Evolutionary conservation across 2,113 vertebrate species (phyloP).

Genomic region (Cacatua alba): DNA sequence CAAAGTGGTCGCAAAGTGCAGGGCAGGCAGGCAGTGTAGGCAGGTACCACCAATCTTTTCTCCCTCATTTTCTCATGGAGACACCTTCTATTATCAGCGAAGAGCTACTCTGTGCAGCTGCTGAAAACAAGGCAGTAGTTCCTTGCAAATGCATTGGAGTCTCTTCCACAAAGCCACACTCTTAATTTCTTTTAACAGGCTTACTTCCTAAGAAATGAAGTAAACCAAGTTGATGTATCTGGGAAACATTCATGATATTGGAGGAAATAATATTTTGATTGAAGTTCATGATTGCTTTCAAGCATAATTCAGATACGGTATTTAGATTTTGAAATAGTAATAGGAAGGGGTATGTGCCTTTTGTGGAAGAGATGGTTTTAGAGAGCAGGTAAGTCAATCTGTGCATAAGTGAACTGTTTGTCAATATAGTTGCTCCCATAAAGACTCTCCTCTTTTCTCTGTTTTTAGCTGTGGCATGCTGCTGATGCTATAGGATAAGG

Average conservation of each 20-base stretch:
- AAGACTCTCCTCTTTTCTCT: constrained; percentile 58
- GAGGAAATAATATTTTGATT: constrained; percentile 7
- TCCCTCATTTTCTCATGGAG: constrained; percentile 48
- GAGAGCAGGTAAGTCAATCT: constrained; percentile 77
- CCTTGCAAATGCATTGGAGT: not conserved
- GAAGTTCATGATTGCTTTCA: not conserved
- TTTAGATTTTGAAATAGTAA: not conserved
- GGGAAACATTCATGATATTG: not conserved
- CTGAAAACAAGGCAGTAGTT: constrained; percentile 13
- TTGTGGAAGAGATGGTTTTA: constrained; percentile 74
- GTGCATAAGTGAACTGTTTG: constrained; percentile 27
- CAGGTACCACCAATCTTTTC: constrained; percentile 73
- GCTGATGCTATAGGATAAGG: constrained; percentile 83
- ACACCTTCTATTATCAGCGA: constrained; percentile 40
- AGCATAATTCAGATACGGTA: not conserved
- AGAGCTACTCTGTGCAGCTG: constrained; percentile 37
- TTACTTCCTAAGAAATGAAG: not conserved
- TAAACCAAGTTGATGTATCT: not conserved
- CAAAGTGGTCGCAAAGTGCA: constrained; percentile 75
- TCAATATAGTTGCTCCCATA: constrained; percentile 26
- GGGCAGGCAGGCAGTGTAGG: constrained; percentile 87
- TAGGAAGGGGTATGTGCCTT: constrained; percentile 55
- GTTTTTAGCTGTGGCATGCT: constrained; percentile 85
- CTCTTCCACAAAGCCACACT: constrained; percentile 74
- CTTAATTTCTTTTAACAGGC: not conserved